Percentiles rank a stretch among this genome's conserved stretches.
These are phyloP conservation scores for Hipparchia semele DNA, from an alignment of 2,888 invertebrate genomes.

Conservation along the genomic window DNA sequence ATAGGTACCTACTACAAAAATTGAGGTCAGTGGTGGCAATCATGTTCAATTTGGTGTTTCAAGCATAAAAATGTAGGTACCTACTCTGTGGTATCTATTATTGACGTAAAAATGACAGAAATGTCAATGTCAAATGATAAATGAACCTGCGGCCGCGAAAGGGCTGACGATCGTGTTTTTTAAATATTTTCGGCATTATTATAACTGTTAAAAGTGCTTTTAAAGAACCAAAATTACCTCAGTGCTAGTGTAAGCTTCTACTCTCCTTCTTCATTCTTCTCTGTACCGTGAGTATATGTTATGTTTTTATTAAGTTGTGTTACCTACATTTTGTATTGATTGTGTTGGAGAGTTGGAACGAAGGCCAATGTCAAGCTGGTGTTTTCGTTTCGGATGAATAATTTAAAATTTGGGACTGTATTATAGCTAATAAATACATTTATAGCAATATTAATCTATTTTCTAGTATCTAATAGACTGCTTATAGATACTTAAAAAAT, in stretches of 20 bases:
- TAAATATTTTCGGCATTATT: conserved; percentile 15
- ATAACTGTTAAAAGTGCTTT: conserved; percentile 19
- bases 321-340: conserved; percentile 65
- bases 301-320: conserved; percentile 49
- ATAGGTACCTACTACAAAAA: too few relatives aligned
- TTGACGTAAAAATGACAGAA: background rate
- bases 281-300: conserved; percentile 59
- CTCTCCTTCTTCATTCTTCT: conserved; percentile 47
- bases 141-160: background rate
- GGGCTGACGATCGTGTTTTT: conserved; percentile 14
- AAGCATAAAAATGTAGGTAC: too few relatives aligned
- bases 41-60: too few relatives aligned
- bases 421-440: background rate
- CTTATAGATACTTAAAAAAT: background rate
- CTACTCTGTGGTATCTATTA: background rate
- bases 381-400: conserved; percentile 40
- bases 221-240: conserved; percentile 38
- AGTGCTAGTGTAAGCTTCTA: conserved; percentile 55
- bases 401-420: background rate
- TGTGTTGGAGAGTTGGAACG: conserved; percentile 53
- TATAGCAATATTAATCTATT: background rate
- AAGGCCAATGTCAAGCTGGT: conserved; percentile 76
- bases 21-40: too few relatives aligned
- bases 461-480: background rate
- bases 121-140: conserved; percentile 7